Conservation (phyloP, 1,140 invertebrate species). For the Aphelenchoides fujianensis region DNA sequence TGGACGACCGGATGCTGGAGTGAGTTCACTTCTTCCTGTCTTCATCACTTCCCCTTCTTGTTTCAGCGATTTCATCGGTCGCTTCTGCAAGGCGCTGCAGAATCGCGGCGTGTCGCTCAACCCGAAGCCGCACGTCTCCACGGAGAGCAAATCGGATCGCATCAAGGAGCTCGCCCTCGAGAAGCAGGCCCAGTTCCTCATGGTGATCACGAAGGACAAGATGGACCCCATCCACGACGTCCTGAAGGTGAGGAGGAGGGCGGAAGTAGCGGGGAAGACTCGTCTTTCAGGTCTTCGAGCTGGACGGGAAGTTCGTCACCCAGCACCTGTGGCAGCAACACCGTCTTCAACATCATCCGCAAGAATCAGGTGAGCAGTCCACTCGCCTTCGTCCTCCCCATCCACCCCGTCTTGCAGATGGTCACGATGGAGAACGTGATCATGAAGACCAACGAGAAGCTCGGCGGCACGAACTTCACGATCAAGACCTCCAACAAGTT, state of each 20-base stretch:
- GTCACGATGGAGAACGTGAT: neutral
- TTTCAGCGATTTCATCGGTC: neutral
- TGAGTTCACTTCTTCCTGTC: neutral
- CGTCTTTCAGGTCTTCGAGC: neutral
- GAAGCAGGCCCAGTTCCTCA: neutral
- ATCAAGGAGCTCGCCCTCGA: neutral
- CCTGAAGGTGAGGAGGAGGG: conserved; percentile 4
- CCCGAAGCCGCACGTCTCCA: neutral
- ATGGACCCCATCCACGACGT: conserved; percentile 11
- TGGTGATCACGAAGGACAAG: conserved; percentile 7
- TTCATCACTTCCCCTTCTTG: neutral
- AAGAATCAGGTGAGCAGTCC: neutral
- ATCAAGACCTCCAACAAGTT: neutral
- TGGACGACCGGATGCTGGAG: neutral
- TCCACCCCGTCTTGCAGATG: neutral
- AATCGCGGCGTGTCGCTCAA: neutral
- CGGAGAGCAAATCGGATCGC: neutral
- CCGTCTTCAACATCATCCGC: neutral
- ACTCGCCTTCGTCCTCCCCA: neutral
- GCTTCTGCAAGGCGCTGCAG: neutral
- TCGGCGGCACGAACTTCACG: neutral
- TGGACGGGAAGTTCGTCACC: neutral
- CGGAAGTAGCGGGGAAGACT: neutral
- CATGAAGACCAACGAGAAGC: neutral
- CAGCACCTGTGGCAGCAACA: neutral